Percentiles rank a stretch among this genome's conserved stretches.
phyloP scores from a whole-genome alignment of 1,140 invertebrate species.

The Lepidurus packardi region DNA sequence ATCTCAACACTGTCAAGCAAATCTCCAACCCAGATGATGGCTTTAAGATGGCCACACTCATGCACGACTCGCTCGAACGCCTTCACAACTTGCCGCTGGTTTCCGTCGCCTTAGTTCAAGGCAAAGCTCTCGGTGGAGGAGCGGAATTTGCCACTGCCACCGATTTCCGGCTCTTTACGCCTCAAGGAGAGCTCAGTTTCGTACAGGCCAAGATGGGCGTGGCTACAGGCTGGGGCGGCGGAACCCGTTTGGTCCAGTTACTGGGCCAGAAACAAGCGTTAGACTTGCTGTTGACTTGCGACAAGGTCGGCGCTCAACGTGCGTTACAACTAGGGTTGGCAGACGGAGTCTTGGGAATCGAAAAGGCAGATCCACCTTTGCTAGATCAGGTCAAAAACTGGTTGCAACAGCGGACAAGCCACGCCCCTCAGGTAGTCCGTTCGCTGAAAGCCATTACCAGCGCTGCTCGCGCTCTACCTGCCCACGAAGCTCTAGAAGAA shows the following conservation, averaged over 20 bases:
- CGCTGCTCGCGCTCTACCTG: conserved; percentile 37
- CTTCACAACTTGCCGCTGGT: conserved; percentile 51
- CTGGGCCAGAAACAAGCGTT: conserved; percentile 48
- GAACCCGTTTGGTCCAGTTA: conserved; percentile 46
- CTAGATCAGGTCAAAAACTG: conserved; percentile 43
- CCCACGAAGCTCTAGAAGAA: conserved; percentile 40
- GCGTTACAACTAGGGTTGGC: conserved; percentile 45
- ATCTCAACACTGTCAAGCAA: conserved; percentile 49
- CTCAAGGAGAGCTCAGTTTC: conserved; percentile 48
- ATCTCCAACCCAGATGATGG: conserved; percentile 45
- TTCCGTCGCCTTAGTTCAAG: conserved; percentile 51
- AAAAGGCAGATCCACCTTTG: conserved; percentile 36
- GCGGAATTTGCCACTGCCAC: conserved; percentile 54
- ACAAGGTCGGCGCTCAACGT: conserved; percentile 43
- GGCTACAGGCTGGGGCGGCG: conserved; percentile 55
- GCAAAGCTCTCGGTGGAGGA: conserved; percentile 56
- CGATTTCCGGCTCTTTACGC: conserved; percentile 52
- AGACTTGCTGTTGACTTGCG: conserved; percentile 46
- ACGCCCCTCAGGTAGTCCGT: conserved; percentile 41
- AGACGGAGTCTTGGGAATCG: conserved; percentile 40
- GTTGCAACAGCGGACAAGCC: conserved; percentile 42
- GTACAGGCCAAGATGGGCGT: conserved; percentile 57
- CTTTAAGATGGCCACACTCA: conserved; percentile 49
- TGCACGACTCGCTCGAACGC: conserved; percentile 49
- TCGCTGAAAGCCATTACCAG: conserved; percentile 47